Conservation (phyloP, 2,113 vertebrate species). For the Malurus cyaneus region DNA sequence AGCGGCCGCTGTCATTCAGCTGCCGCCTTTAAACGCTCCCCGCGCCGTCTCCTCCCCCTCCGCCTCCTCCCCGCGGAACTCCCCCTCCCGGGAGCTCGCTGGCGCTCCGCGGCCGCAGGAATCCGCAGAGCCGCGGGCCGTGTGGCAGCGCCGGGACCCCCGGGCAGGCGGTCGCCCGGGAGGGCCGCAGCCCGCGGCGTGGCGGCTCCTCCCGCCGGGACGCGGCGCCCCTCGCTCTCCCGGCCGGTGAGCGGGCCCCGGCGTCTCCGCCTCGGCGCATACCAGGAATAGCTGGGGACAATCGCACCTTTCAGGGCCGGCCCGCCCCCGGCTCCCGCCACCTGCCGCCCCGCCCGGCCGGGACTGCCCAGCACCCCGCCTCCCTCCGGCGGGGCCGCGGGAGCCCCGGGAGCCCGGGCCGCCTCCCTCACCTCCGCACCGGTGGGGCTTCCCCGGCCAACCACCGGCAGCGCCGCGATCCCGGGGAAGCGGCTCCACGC, state of each 20-base stretch:
- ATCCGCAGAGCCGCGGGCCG: neutral
- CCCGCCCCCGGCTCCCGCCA: neutral
- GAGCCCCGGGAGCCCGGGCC: too few relatives aligned
- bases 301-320: neutral
- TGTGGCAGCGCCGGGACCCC: neutral
- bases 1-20: slow-evolving; percentile 7
- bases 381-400: neutral
- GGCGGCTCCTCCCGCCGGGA: neutral
- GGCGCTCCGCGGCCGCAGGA: neutral
- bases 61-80: neutral
- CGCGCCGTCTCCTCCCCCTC: neutral
- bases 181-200: neutral
- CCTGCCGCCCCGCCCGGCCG: neutral
- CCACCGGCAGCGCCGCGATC: neutral
- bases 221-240: neutral
- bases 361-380: neutral
- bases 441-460: neutral
- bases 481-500: rapidly evolving
- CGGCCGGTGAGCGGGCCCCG: neutral
- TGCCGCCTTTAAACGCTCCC: slow-evolving; percentile 35
- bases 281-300: slow-evolving; percentile 5
- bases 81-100: neutral
- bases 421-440: neutral
- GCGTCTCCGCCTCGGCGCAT: neutral
- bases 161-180: neutral